Base-by-base conservation (phyloP, 2,113 vertebrate genomes). In the Anhinga anhinga region DNA sequence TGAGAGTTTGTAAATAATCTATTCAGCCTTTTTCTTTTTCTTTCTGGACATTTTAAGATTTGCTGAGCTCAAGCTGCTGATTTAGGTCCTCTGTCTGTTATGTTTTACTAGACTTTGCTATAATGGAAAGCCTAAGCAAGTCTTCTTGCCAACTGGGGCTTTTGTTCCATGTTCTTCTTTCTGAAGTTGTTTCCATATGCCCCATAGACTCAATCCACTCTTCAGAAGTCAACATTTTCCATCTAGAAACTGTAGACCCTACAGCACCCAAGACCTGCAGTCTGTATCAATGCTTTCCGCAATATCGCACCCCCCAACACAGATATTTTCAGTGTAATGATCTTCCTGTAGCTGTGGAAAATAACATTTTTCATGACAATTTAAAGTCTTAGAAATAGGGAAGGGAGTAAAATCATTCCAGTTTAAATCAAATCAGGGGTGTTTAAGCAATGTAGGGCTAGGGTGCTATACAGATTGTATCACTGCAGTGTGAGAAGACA, bases 1-100 rank as follows among this genome's bases (percentile, higher is more conserved):
- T 76, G 86, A 88, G 63, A 95, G 34, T 72, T 82, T 82, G 55
- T 73, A 92, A 95, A 91, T 93, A 92, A 82, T 44, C 63, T 91
- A 7, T 91, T 94, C 67, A 89, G 10, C 8, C 23, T 65, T 56
- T 93, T 80, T 58, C 19, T 74, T 86, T 79, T 15, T 79, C 15
- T 93, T 80, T 80, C 52, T 73, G 52, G 20, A 94, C 67, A 62
- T 73, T 32, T 71, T 34, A 67, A 55, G 40, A n/a, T 93, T 66
- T 58, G 32, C 73, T 86, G 62, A 92, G 59, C n/a, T 83, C 42
- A 76, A 76, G 58, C n/a, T 74, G 42, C 77, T 67, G 49, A 29
- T 90, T 38, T 65, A 82, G 10, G 32, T 84, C 30, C 12, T 78
- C 40, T 90, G 21, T 44, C 20, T 76, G 10, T 72, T 61, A 15